Evolutionary conservation across 1,140 invertebrate species (phyloP).

Genomic region (Colletes gigas): DNA sequence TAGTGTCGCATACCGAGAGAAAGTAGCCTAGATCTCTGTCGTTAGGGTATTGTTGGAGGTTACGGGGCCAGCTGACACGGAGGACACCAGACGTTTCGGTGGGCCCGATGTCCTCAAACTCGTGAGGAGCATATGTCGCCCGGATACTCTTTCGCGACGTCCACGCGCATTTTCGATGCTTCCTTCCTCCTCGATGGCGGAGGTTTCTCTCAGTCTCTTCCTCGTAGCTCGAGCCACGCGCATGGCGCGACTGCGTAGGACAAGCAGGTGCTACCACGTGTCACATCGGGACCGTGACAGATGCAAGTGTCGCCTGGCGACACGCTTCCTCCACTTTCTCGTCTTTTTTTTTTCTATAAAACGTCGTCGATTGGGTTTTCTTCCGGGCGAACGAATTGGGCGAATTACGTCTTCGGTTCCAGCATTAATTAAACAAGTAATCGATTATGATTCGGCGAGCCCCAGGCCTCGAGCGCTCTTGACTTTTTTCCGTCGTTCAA

Average conservation of each 20-base stretch:
- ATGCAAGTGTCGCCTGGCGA: not conserved
- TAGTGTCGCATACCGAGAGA: not conserved
- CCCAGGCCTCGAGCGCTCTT: slow-evolving; percentile 10
- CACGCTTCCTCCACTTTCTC: not conserved
- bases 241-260: not conserved
- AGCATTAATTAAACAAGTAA: no score
- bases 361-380: no score
- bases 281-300: slow-evolving; percentile 10
- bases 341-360: not conserved
- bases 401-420: no score
- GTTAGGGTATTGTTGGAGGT: no score
- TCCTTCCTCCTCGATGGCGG: slow-evolving; percentile 21
- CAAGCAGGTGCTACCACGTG: slow-evolving; percentile 34
- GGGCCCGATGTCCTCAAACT: not conserved
- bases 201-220: slow-evolving; percentile 9
- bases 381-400: no score
- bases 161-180: slow-evolving; percentile 42
- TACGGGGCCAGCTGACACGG: not conserved
- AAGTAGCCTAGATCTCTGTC: not conserved
- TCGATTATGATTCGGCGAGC: slow-evolving; percentile 2
- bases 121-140: slow-evolving; percentile 21
- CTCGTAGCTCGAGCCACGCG: not conserved
- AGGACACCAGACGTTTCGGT: not conserved
- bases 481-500: slow-evolving; percentile 42
- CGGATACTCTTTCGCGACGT: slow-evolving; percentile 20